Percentiles rank a stretch among this genome's conserved stretches.
phyloP scores from a whole-genome alignment of 2,113 vertebrate genomes.

The Recurvirostra avosetta region DNA sequence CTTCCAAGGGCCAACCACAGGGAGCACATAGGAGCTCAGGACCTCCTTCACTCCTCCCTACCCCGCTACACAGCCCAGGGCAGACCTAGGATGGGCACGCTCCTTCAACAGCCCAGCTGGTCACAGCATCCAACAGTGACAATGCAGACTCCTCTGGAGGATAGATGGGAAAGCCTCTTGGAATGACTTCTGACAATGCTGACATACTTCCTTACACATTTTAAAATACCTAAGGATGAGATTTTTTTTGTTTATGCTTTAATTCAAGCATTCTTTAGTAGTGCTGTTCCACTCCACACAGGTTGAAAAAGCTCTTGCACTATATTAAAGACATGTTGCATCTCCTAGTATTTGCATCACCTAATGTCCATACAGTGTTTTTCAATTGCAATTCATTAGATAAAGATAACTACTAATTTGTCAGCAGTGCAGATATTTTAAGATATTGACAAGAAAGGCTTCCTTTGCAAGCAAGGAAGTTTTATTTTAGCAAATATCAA shows the following conservation, averaged over 20 bases:
- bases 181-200: neutral
- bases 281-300: neutral
- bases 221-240: neutral
- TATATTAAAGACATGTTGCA: neutral
- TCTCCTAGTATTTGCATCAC: neutral
- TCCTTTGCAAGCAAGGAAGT: neutral
- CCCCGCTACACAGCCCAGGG: rapidly evolving
- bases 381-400: neutral
- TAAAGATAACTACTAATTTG: neutral
- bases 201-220: neutral
- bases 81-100: rapidly evolving
- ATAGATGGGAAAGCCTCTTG: neutral
- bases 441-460: neutral
- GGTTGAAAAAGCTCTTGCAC: neutral
- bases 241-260: too few species aligned
- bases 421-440: neutral
- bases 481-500: neutral
- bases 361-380: neutral
- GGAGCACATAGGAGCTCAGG: rapidly evolving
- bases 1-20: rapidly evolving
- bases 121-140: neutral
- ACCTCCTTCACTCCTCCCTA: neutral
- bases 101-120: neutral
- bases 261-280: neutral
- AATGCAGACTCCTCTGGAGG: neutral